phyloP scores from a whole-genome alignment of 2,888 invertebrate genomes.

The Anthophora plumipes region DNA sequence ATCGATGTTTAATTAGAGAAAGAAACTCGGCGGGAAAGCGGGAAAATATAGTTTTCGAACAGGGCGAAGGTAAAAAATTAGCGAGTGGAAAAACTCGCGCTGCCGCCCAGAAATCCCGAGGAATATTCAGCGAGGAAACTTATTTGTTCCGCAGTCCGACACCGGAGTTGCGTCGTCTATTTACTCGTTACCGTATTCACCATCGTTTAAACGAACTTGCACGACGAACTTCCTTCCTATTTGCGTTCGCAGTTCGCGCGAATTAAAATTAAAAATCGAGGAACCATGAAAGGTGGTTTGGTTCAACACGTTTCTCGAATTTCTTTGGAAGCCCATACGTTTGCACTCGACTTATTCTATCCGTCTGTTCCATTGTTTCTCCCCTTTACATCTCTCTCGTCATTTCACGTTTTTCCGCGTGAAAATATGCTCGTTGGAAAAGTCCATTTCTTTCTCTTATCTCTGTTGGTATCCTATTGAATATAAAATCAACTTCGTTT shows the following conservation, averaged over 20 bases:
- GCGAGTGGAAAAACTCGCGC: too few species aligned
- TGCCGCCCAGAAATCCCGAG: not conserved
- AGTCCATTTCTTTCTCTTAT: too few species aligned
- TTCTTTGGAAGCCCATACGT: not conserved
- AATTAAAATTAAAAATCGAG: slow-evolving; percentile 22
- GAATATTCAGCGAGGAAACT: slow-evolving; percentile 8
- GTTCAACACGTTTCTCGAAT: not conserved
- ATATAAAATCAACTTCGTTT: too few species aligned
- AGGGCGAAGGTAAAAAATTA: not conserved
- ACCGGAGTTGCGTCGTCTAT: slow-evolving; percentile 2
- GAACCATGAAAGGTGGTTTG: not conserved
- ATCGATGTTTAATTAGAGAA: too few species aligned
- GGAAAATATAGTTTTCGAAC: too few species aligned
- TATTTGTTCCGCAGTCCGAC: not conserved
- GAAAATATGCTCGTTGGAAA: too few species aligned
- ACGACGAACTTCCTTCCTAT: slow-evolving; percentile 8
- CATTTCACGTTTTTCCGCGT: not conserved
- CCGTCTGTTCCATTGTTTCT: too few species aligned
- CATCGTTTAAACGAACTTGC: slow-evolving; percentile 3
- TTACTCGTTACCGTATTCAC: slow-evolving; percentile 11
- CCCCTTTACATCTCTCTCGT: too few species aligned
- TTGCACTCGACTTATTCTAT: too few species aligned
- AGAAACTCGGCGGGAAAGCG: too few species aligned
- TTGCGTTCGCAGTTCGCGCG: slow-evolving; percentile 11
- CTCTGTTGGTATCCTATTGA: too few species aligned